Evolutionary conservation across 2,113 vertebrate genomes (phyloP).

Genomic region (Cyprinodon variegatus): DNA sequence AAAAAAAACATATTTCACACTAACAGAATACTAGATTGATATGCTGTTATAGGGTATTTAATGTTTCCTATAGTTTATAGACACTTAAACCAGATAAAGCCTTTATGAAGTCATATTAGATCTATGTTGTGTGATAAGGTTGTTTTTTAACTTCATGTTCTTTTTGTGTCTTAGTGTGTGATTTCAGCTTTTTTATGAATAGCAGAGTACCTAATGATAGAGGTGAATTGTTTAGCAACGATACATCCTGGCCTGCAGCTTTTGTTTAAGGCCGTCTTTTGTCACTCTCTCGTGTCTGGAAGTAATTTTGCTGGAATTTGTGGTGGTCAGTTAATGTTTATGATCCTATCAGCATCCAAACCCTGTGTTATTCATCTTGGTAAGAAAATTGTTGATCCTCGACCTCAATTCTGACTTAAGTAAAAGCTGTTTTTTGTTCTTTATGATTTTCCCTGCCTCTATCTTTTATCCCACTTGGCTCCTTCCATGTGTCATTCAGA

Average conservation of each 20-base stretch:
- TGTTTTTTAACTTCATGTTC: conserved; percentile 20
- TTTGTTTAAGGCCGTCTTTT: conserved; percentile 21
- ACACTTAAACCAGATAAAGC: conserved; percentile 31
- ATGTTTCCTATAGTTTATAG: conserved; percentile 55
- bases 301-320: conserved; percentile 40
- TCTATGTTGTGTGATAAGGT: conserved; percentile 23
- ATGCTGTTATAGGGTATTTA: conserved; percentile 65
- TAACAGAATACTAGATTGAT: conserved; percentile 61
- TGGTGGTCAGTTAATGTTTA: conserved; percentile 21
- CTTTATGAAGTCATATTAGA: conserved; percentile 50
- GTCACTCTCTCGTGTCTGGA: conserved; percentile 30
- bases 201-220: conserved; percentile 28
- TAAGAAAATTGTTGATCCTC: conserved; percentile 35
- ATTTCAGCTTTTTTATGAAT: conserved; percentile 48
- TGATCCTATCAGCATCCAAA: conserved; percentile 2
- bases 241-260: conserved; percentile 21
- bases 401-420: conserved; percentile 25
- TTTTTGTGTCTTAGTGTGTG: conserved; percentile 37
- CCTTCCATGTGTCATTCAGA: conserved; percentile 16
- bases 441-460: conserved; percentile 35
- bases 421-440: conserved; percentile 2
- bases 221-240: conserved; percentile 20
- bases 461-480: conserved; percentile 3
- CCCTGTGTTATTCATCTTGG: conserved; percentile 38
- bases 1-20: conserved; percentile 54